These are phyloP conservation scores for Labeo rohita DNA, from an alignment of 2,113 vertebrate genomes.

Conservation along the genomic window DNA sequence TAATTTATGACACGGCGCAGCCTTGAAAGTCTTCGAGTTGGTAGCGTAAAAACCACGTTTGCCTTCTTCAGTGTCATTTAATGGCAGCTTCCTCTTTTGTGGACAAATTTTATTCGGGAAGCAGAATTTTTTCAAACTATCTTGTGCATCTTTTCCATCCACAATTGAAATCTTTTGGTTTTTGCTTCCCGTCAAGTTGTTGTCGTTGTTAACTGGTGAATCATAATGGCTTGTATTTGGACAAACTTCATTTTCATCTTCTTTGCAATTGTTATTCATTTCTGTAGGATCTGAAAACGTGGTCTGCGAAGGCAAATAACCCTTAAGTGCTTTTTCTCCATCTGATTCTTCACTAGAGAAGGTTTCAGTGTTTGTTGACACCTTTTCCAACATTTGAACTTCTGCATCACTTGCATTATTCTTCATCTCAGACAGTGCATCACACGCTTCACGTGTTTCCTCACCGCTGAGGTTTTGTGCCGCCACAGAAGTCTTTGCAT, in stretches of 20 bases:
- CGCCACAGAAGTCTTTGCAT: neutral
- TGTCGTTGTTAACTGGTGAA: neutral
- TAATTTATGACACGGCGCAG: constrained; percentile 65
- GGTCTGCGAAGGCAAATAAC: constrained; percentile 11
- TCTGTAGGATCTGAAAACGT: neutral
- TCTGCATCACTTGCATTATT: constrained; percentile 6
- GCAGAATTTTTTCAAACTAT: constrained; percentile 48
- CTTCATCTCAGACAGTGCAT: constrained; percentile 13
- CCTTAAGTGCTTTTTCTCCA: neutral
- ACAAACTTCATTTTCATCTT: neutral
- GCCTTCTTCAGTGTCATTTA: constrained; percentile 19
- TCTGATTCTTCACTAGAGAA: neutral
- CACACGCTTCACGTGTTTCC: constrained; percentile 3
- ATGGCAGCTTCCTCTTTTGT: constrained; percentile 65
- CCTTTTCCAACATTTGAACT: constrained; percentile 19
- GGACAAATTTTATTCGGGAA: neutral
- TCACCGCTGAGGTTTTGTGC: neutral
- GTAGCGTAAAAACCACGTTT: neutral
- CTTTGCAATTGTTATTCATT: neutral
- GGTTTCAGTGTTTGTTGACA: neutral
- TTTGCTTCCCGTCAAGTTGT: neutral
- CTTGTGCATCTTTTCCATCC: constrained; percentile 9
- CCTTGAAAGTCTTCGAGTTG: constrained; percentile 61
- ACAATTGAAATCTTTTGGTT: constrained; percentile 17
- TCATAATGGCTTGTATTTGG: neutral